Percentiles rank a stretch among this genome's conserved stretches.
Conservation (phyloP, 1,140 invertebrate species). For the Lepeophtheirus salmonis region DNA sequence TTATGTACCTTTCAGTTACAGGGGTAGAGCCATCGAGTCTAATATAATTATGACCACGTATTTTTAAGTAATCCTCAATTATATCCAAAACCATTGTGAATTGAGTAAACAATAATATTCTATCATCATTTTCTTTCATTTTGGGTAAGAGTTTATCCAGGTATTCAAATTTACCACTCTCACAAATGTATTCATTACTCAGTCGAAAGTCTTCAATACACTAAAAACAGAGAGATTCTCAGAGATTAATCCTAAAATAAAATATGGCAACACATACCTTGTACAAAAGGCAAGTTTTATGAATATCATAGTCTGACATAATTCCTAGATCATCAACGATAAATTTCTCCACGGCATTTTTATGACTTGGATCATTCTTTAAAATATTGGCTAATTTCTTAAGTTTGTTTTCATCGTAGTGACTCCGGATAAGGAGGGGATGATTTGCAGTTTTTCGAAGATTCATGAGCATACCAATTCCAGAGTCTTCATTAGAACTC, state of each 20-base stretch:
- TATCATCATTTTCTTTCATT: conserved; percentile 28
- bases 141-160: conserved; percentile 31
- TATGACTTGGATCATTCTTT: conserved; percentile 50
- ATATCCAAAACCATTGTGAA: conserved; percentile 83
- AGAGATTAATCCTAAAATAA: background rate
- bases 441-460: conserved; percentile 74
- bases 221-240: background rate
- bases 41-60: conserved; percentile 47
- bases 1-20: conserved; percentile 44
- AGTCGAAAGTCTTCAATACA: conserved; percentile 22
- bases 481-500: conserved; percentile 22
- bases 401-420: conserved; percentile 37
- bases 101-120: conserved; percentile 81
- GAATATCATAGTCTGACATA: conserved; percentile 78
- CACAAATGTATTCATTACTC: conserved; percentile 27
- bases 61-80: conserved; percentile 56
- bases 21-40: conserved; percentile 66
- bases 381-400: conserved; percentile 48
- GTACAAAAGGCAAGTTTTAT: conserved; percentile 47
- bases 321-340: conserved; percentile 58
- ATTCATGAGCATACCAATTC: conserved; percentile 65
- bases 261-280: conserved; percentile 28
- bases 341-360: conserved; percentile 58
- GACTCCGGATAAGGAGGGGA: conserved; percentile 51
- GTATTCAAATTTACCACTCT: conserved; percentile 35